Percentiles rank a stretch among this genome's conserved stretches.
These are phyloP conservation scores for Bucorvus abyssinicus DNA, from an alignment of 2,797 vertebrate genomes.

Conservation along the genomic window DNA sequence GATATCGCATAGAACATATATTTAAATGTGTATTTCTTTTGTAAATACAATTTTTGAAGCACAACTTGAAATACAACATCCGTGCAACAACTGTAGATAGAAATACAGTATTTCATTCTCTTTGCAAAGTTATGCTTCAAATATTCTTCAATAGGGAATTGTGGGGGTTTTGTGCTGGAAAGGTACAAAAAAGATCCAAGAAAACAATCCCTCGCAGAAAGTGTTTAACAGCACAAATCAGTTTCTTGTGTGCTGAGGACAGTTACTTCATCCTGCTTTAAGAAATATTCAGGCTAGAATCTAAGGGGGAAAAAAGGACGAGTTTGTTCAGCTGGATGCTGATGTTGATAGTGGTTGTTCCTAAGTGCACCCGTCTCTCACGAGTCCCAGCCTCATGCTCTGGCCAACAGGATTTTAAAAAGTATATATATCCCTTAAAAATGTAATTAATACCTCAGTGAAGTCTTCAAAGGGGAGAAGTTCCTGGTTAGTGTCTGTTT, in stretches of 20 bases:
- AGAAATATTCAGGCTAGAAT: not conserved
- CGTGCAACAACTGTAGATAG: not conserved
- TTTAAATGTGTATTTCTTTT: not conserved
- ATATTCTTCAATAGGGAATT: not conserved
- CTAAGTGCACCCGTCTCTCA: not conserved
- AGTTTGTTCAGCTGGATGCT: not conserved
- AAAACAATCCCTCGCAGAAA: not conserved
- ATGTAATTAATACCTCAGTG: not conserved
- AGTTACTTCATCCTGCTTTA: not conserved
- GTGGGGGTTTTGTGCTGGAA: not conserved
- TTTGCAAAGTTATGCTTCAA: not conserved
- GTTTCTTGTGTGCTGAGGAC: not conserved
- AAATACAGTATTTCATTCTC: not conserved
- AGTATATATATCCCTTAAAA: not conserved
- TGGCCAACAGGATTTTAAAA: not conserved
- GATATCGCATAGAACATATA: not conserved
- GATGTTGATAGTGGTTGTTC: not conserved
- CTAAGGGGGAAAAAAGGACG: not conserved
- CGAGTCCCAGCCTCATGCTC: not conserved
- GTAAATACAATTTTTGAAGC: conserved; percentile 18
- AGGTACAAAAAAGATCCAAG: not conserved
- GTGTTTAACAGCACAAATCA: not conserved
- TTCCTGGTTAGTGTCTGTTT: not conserved
- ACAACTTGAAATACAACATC: not conserved
- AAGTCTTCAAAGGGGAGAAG: not conserved